Conservation (phyloP, 2,888 invertebrate species). For the Trypoxylon attenuatum region DNA sequence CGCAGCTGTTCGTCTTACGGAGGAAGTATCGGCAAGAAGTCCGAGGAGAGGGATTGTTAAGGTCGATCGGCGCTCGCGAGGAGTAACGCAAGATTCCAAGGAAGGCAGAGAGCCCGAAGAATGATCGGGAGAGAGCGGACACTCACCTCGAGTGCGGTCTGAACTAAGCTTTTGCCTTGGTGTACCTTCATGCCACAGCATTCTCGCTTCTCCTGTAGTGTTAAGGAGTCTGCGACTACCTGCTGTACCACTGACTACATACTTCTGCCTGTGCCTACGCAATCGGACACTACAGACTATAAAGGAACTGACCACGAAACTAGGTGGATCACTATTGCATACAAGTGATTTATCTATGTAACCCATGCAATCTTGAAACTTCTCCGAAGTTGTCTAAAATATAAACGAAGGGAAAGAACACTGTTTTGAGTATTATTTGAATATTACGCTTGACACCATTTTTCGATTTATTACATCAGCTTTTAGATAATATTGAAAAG, state of each 20-base stretch:
- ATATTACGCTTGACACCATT: too few relatives aligned
- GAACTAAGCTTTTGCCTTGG: conserved; percentile 49
- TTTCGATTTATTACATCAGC: too few relatives aligned
- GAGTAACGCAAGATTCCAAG: conserved; percentile 54
- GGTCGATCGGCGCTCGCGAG: conserved; percentile 27
- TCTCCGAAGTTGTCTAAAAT: too few relatives aligned
- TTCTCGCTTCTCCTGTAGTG: conserved; percentile 33
- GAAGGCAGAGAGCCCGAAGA: conserved; percentile 11
- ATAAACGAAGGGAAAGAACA: too few relatives aligned
- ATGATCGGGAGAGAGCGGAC: conserved; percentile 43
- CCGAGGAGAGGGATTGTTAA: conserved; percentile 15
- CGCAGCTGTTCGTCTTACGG: too few relatives aligned
- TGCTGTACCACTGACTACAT: conserved; percentile 3
- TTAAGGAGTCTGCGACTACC: not conserved
- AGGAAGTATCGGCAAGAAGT: not conserved
- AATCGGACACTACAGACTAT: conserved; percentile 39
- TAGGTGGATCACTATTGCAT: too few relatives aligned
- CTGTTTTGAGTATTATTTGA: too few relatives aligned
- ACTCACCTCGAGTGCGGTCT: conserved; percentile 55
- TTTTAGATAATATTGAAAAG: too few relatives aligned
- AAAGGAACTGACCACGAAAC: too few relatives aligned
- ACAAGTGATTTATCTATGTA: too few relatives aligned
- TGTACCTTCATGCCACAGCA: conserved; percentile 35
- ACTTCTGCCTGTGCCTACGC: conserved; percentile 14
- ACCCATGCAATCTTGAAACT: too few relatives aligned